phyloP scores from a whole-genome alignment of 2,888 invertebrate genomes.

The Siphonodentalium dalli region DNA sequence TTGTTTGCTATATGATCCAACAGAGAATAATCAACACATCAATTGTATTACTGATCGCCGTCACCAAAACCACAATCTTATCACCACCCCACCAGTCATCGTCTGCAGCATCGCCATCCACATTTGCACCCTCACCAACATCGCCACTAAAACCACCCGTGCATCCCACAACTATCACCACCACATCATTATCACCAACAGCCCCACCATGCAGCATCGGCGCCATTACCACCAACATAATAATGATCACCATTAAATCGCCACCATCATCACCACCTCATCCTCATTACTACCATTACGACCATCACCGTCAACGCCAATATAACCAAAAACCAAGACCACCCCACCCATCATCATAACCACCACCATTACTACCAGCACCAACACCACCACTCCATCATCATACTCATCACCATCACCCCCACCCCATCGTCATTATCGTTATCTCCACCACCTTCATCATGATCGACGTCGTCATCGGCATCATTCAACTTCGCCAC shows the following conservation, averaged over 20 bases:
- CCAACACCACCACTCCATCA: background rate
- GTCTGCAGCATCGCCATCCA: too few species aligned
- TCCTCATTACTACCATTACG: background rate
- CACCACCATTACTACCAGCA: constrained; percentile 1
- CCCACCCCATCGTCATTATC: background rate
- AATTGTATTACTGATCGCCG: too few species aligned
- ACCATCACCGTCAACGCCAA: background rate
- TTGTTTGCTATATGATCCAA: too few species aligned
- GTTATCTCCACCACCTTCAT: background rate
- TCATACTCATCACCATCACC: background rate
- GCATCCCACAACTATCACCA: too few species aligned
- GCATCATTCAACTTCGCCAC: background rate
- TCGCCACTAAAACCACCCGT: too few species aligned
- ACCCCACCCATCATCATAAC: background rate
- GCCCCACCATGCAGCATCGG: too few species aligned
- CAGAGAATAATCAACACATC: too few species aligned
- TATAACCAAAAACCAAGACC: background rate
- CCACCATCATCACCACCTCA: background rate
- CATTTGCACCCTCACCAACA: too few species aligned
- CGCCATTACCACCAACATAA: too few species aligned
- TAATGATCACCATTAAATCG: background rate
- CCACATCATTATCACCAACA: too few species aligned
- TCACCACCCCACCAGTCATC: too few species aligned
- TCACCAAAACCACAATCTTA: too few species aligned
- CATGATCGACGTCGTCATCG: background rate